Evolutionary conservation across 2,797 vertebrate genomes (phyloP).

Genomic region (Knipowitschia caucasica): DNA sequence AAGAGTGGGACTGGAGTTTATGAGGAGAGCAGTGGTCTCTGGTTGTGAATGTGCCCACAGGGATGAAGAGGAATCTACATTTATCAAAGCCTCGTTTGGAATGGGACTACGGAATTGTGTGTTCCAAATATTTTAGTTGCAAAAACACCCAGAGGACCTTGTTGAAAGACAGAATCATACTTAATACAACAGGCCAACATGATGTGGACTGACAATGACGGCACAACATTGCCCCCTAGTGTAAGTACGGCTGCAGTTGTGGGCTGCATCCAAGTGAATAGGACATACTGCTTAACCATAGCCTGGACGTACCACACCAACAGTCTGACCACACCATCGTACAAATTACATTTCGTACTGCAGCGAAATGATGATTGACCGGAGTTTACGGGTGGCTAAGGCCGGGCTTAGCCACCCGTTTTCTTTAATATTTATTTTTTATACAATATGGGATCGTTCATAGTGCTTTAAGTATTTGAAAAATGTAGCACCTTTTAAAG

Average conservation of each 20-base stretch:
- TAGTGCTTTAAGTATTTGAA: too few species aligned
- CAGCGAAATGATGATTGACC: too few species aligned
- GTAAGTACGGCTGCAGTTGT: constrained; percentile 10
- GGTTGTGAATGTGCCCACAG: constrained; percentile 28
- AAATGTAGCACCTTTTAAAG: too few species aligned
- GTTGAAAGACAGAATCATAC: constrained; percentile 58
- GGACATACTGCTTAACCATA: too few species aligned
- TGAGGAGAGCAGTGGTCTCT: constrained; percentile 26
- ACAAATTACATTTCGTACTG: too few species aligned
- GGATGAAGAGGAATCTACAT: constrained; percentile 27
- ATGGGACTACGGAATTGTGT: constrained; percentile 52
- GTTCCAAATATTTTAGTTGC: constrained; percentile 52
- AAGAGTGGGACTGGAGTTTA: constrained; percentile 25
- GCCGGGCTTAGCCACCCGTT: too few species aligned
- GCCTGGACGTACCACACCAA: too few species aligned
- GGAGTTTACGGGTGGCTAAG: too few species aligned
- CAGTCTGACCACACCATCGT: too few species aligned
- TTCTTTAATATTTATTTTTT: too few species aligned
- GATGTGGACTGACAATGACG: not conserved
- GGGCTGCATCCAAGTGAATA: too few species aligned
- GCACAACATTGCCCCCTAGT: constrained; percentile 43
- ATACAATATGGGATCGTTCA: too few species aligned
- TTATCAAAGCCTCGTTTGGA: constrained; percentile 32
- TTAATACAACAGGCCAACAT: not conserved
- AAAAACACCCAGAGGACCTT: constrained; percentile 69